phyloP scores from a whole-genome alignment of 2,113 vertebrate genomes.

The Chrysemys picta region DNA sequence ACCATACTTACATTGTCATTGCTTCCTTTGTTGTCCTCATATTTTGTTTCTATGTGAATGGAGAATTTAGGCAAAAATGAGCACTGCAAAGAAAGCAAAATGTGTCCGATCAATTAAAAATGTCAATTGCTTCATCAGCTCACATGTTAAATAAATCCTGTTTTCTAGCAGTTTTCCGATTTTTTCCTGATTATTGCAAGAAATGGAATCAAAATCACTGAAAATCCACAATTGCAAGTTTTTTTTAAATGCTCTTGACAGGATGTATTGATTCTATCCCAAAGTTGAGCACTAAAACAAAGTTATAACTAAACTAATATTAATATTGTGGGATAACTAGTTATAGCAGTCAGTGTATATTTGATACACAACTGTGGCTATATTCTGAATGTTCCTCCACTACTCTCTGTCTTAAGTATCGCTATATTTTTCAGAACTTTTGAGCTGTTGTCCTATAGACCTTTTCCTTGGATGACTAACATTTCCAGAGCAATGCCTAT shows the following conservation, averaged over 20 bases:
- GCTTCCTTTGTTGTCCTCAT: slow-evolving; percentile 92
- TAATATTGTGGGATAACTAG: neutral
- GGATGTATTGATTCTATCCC: neutral
- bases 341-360: neutral
- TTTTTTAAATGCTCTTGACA: neutral
- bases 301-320: neutral
- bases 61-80: slow-evolving; percentile 94
- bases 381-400: neutral
- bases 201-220: neutral
- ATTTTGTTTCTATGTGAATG: slow-evolving; percentile 95
- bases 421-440: neutral
- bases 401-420: neutral
- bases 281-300: neutral
- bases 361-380: neutral
- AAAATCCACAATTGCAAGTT: neutral
- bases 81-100: slow-evolving; percentile 81
- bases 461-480: neutral
- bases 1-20: slow-evolving; percentile 88
- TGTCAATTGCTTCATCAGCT: neutral
- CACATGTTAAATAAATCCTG: neutral
- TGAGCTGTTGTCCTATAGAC: neutral
- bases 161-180: neutral
- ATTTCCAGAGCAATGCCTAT: neutral
- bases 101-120: neutral
- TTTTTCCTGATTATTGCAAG: neutral